Percentiles rank a stretch among this genome's conserved stretches.
These are phyloP conservation scores for Eurytemora carolleeae DNA, from an alignment of 1,140 invertebrate genomes.

Conservation along the genomic window DNA sequence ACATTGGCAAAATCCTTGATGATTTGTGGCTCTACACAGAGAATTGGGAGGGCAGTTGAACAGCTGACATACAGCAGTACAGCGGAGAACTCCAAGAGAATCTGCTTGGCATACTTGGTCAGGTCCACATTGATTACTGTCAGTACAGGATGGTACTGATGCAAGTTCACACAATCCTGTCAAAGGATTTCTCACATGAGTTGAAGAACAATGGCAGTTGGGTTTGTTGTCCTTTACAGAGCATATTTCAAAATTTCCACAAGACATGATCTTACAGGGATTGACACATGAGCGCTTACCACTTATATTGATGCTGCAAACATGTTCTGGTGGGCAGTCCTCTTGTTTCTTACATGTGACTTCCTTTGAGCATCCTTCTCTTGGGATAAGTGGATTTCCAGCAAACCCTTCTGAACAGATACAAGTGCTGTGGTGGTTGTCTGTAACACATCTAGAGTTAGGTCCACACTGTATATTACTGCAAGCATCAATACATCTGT, in stretches of 20 bases:
- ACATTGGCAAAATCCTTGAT: conserved; percentile 56
- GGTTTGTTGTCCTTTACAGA: conserved; percentile 41
- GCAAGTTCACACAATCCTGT: conserved; percentile 58
- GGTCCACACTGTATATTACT: conserved; percentile 68
- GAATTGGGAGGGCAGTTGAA: conserved; percentile 64
- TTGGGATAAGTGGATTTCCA: conserved; percentile 54
- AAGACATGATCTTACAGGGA: conserved; percentile 52
- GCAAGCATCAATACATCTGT: conserved; percentile 66
- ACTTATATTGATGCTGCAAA: conserved; percentile 29
- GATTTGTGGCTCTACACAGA: conserved; percentile 47
- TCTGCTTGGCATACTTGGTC: conserved; percentile 51
- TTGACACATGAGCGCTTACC: conserved; percentile 45
- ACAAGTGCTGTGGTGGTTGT: conserved; percentile 59
- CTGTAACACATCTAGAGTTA: conserved; percentile 59
- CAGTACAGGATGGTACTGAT: conserved; percentile 52
- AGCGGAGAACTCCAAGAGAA: conserved; percentile 51
- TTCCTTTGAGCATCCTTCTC: conserved; percentile 48
- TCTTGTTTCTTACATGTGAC: conserved; percentile 39
- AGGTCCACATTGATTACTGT: conserved; percentile 45
- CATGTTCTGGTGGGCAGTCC: conserved; percentile 37
- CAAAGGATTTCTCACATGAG: conserved; percentile 59
- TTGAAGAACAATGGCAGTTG: conserved; percentile 49
- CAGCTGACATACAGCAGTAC: conserved; percentile 46
- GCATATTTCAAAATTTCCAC: conserved; percentile 58
- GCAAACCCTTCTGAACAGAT: conserved; percentile 54